Conservation (phyloP, 2,113 vertebrate species). For the Ascaphus truei region DNA sequence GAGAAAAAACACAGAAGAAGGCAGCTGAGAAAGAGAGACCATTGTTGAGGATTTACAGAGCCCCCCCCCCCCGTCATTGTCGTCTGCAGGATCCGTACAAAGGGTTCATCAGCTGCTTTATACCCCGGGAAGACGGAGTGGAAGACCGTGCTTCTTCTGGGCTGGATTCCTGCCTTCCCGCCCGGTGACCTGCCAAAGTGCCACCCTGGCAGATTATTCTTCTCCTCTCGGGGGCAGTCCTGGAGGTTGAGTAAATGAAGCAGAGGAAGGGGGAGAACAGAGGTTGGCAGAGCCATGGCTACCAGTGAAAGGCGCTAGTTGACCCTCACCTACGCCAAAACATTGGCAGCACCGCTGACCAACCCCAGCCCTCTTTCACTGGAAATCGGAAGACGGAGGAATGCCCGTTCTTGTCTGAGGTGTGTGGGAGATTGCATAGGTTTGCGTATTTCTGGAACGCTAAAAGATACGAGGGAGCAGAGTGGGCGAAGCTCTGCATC, state of each 20-base stretch:
- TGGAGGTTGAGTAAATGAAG: not conserved
- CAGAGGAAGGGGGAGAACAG: not conserved
- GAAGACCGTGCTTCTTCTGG: not conserved
- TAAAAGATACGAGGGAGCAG: too few relatives aligned
- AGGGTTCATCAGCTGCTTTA: not conserved
- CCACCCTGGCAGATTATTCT: not conserved
- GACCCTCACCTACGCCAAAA: not conserved
- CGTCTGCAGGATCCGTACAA: not conserved
- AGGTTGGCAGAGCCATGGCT: not conserved
- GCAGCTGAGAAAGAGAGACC: not conserved
- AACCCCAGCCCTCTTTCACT: constrained; percentile 3
- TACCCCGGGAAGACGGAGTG: not conserved
- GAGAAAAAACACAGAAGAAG: not conserved
- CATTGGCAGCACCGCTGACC: not conserved
- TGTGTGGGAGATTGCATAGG: constrained; percentile 12
- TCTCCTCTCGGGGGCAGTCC: not conserved
- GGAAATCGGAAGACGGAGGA: constrained; percentile 9
- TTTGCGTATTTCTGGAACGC: not conserved
- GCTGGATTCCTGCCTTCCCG: not conserved
- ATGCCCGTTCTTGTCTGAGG: not conserved
- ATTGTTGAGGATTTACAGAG: not conserved
- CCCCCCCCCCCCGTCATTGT: too few relatives aligned
- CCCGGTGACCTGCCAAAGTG: not conserved
- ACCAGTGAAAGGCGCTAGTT: not conserved
- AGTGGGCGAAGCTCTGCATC: too few relatives aligned